Evolutionary conservation across 2,797 vertebrate genomes (phyloP), one percentile per base, ranked within the genome.

Genomic region (Todus mexicanus): DNA sequence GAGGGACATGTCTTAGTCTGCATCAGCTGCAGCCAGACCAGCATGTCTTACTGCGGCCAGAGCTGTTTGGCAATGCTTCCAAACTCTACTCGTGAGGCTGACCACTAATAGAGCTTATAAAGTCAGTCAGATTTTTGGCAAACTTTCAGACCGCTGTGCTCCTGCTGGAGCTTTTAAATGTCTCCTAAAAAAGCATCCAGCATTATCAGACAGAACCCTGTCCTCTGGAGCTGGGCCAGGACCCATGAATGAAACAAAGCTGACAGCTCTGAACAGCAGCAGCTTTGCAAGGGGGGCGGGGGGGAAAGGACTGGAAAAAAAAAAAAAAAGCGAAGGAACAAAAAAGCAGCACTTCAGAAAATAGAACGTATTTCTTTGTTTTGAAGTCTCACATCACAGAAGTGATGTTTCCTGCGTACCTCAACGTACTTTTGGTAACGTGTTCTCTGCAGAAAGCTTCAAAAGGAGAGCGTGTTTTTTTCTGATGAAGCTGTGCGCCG

Each of bases 61-160:
- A 89, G 90, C 69, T 85, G 81, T 37, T 90, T 95, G 95, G 93
- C 92, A 80, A 8, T 12, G 50, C 78, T 74, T 69, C 21, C 33
- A 42, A 77, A 65, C 51, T 72, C 75, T 80, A 90, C 78, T 85
- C 27, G 93, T 69, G 84, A 86, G 81, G 70, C 72, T 91, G 93
- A 85, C 93, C 89, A 56, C 94, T 93, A 93, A 85, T 47, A 95
- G 73, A 81, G 76, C 89, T 95, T 95, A 91, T 86, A 91, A 93
- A 96, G 87, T 78, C 95, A 90, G 88, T 72, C 71, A 70, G 59
- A 85, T 78, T 96, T 78, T 73, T 96, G 95, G 93, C 90, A 95
- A 14, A 31, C 17, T 64, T 89, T 94, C 91, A 95, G 89, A 85
- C 87, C 79, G 19, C 84, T 91, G 66, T 88, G 82, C 81, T 95